Base-by-base conservation (phyloP, 1,140 invertebrate genomes). In the Drosophila seguyi region DNA sequence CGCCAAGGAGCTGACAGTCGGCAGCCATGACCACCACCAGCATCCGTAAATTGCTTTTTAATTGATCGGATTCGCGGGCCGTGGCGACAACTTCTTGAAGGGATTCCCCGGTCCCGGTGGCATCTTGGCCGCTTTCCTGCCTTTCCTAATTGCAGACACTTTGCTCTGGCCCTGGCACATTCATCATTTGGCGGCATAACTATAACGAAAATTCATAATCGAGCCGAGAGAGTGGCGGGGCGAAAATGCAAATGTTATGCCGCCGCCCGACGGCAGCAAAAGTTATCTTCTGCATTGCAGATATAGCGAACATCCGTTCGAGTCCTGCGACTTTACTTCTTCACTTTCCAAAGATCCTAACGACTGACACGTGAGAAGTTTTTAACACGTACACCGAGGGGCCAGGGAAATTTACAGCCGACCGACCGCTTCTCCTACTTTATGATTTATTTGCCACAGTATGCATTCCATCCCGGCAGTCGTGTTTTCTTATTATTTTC, bases 341-440 rank as follows among this genome's bases (percentile, higher is more conserved):
- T 66, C 44, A 39, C 73, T 66, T 44, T 52, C 41, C 38, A 65
- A 44, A 25, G 60, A 61, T 66, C 81, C 62, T 85, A 81, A 86
- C 82, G 83, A 82, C 83, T 77, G 79, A 83, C 84, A 80, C 84
- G 79, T 88, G 83, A 82, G 76, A 79, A 79, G 63, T 87, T 72
- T 71, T 74, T 67, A 87, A 74, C 83, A 82, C 75, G 72, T 75
- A 82, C 80, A 83, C 81, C 58, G 50, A 57, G 48, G 57, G 50
- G 38, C 25, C 66, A 48, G 34, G 62, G 55, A 78, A 82, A 74
- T 73, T 68, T 78, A 78, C 67, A 48, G 25, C 48, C 48, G 10
- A 38, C 34, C 52, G 3, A 55, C 45, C 39, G 27, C 60, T 18
- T 29, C 60, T 65, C 34, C 67, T 42, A 36, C 65, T 56, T 59